A percentile compares a stretch with the other conserved stretches of the same genome.
Conservation (phyloP, 2,797 vertebrate genomes). For the Chelmon rostratus region DNA sequence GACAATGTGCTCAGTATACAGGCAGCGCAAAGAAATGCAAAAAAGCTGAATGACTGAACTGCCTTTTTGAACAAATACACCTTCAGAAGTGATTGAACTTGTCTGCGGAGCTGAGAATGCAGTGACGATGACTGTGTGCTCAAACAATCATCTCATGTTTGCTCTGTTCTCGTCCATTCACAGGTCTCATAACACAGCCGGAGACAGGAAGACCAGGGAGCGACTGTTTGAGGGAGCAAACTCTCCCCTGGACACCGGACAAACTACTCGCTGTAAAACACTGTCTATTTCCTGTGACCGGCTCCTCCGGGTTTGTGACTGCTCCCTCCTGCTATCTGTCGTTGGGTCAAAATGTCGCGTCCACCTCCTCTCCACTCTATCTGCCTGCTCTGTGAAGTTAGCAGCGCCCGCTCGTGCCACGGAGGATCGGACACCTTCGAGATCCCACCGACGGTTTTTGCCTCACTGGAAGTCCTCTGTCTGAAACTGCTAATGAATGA, state of each 20-base stretch:
- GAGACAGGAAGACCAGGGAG: slow-evolving; percentile 79
- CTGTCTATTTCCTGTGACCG: slow-evolving; percentile 67
- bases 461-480: slow-evolving; percentile 70
- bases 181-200: slow-evolving; percentile 96
- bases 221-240: slow-evolving; percentile 76
- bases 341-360: slow-evolving; percentile 81
- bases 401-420: slow-evolving; percentile 83
- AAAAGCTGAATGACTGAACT: neutral
- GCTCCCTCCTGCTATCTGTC: slow-evolving; percentile 87
- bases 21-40: neutral
- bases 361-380: slow-evolving; percentile 69
- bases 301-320: slow-evolving; percentile 56
- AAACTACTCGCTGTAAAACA: slow-evolving; percentile 68
- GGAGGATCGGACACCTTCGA: slow-evolving; percentile 71
- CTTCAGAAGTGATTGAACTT: neutral
- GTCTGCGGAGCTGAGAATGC: neutral
- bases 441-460: slow-evolving; percentile 73
- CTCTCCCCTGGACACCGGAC: slow-evolving; percentile 78
- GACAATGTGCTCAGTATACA: neutral
- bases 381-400: slow-evolving; percentile 87
- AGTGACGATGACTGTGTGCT: neutral
- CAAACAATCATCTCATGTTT: slow-evolving; percentile 26
- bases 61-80: neutral
- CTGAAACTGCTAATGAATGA: slow-evolving; percentile 53
- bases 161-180: slow-evolving; percentile 81